Base-by-base conservation (phyloP, 2,888 invertebrate species). In the Muschampia plurimacula region DNA sequence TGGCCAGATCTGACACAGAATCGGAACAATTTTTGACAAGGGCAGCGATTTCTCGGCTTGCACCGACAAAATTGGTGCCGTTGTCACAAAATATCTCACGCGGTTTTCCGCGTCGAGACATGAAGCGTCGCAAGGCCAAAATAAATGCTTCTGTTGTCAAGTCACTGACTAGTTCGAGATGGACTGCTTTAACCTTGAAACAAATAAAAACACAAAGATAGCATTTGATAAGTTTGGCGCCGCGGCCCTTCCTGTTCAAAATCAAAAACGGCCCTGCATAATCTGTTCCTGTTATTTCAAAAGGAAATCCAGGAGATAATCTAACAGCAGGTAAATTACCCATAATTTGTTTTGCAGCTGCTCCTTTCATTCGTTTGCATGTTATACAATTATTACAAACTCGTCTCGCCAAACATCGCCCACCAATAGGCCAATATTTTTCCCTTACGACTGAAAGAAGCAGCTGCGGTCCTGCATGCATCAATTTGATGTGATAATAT, bases 141-240 rank as follows among this genome's bases (percentile, higher is more conserved):
- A 52, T 52, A 52, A 52, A 52, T 2, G 52, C 52, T 52, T 52
- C 52, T 52, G 52, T 52, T 7, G 52, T 52, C 15, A 52, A 15
- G 8, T 52, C 52, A 8, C 15, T 52, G 8, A 52, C 52, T 15
- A 52, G 2, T 8, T 52, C 52, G 8, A 52, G 52, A 15, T 15
- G 52, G 2, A 52, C 52, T n/a, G 52, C 52, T 15, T 52, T 52
- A n/a, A 52, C 15, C 52, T 52, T 52, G 15, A 52, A 52, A 52
- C 52, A 52, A 52, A 52, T 52, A 52, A 52, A 52, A n/a, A 52
- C 52, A 52, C 52, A 52, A 15, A 52, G 52, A 52, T 52, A 52
- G 52, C 52, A 52, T 52, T 52, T 52, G 3, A 52, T 15, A 7
- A 52, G 7, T 15, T 52, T 52, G 15, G 52, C 52, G 6, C 52